phyloP scores from a whole-genome alignment of 2,113 vertebrate species.

The Lethenteron camtschaticum region DNA sequence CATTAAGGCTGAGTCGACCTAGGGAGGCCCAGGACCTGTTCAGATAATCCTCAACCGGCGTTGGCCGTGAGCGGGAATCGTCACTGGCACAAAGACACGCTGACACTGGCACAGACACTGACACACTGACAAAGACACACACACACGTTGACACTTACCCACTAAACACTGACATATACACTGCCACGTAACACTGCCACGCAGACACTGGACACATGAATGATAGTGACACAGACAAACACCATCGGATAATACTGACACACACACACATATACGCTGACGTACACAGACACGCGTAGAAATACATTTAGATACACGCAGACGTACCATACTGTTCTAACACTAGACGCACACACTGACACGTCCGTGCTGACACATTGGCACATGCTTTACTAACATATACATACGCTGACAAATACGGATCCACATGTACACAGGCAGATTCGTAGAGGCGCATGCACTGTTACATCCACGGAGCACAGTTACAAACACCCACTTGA shows the following conservation, averaged over 20 bases:
- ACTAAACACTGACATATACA: background rate
- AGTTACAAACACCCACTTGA: background rate
- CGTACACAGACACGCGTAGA: background rate
- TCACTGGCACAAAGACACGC: background rate
- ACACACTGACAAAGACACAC: background rate
- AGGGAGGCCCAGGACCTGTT: no score
- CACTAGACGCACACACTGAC: no score
- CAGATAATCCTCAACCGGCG: no score
- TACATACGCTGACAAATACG: background rate
- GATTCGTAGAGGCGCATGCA: background rate
- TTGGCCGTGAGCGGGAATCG: background rate
- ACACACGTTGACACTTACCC: background rate
- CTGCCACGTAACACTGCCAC: background rate
- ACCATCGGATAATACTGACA: background rate
- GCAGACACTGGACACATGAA: background rate
- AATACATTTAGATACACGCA: background rate
- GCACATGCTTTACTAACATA: background rate
- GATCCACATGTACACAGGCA: background rate
- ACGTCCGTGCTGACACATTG: no score
- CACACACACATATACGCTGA: conserved; percentile 1
- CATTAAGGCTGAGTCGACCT: no score
- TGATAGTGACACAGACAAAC: background rate
- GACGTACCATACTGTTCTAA: no score
- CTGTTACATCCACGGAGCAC: background rate
- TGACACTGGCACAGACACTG: background rate